phyloP scores from a whole-genome alignment of 2,797 vertebrate genomes.

The Huso huso region DNA sequence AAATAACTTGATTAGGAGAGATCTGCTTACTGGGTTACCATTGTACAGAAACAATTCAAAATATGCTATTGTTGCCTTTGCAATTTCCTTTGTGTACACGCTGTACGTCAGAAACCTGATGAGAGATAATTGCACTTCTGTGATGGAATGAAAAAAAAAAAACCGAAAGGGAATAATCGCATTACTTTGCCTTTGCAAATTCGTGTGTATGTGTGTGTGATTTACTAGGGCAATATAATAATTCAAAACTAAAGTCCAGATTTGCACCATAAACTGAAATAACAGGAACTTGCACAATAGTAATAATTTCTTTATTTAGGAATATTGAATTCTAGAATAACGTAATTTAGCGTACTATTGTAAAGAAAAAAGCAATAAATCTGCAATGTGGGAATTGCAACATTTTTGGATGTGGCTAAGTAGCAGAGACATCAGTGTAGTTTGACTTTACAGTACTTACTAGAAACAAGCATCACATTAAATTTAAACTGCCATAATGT shows the following conservation, averaged over 20 bases:
- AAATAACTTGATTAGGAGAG: slow-evolving; percentile 31
- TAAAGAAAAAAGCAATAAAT: no score
- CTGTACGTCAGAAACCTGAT: slow-evolving; percentile 21
- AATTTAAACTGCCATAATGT: neutral
- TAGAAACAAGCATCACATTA: neutral
- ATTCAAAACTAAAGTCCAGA: no score
- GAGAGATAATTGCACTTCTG: slow-evolving; percentile 26
- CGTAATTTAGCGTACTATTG: no score
- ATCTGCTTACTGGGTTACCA: slow-evolving; percentile 5
- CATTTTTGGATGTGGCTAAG: neutral
- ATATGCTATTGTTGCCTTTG: slow-evolving; percentile 38
- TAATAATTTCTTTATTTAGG: no score
- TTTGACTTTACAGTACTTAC: slow-evolving; percentile 1
- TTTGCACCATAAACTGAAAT: no score
- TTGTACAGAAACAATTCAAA: slow-evolving; percentile 31
- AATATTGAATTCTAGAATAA: no score
- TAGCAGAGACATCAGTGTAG: neutral
- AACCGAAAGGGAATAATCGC: no score
- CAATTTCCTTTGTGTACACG: slow-evolving; percentile 27
- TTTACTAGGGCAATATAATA: no score
- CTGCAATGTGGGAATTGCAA: no score
- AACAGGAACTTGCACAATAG: no score
- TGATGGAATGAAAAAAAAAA: slow-evolving; percentile 9
- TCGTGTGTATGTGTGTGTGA: no score
- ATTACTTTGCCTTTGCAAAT: no score